phyloP scores from a whole-genome alignment of 2,797 vertebrate genomes.

The Tragopan temminckii region DNA sequence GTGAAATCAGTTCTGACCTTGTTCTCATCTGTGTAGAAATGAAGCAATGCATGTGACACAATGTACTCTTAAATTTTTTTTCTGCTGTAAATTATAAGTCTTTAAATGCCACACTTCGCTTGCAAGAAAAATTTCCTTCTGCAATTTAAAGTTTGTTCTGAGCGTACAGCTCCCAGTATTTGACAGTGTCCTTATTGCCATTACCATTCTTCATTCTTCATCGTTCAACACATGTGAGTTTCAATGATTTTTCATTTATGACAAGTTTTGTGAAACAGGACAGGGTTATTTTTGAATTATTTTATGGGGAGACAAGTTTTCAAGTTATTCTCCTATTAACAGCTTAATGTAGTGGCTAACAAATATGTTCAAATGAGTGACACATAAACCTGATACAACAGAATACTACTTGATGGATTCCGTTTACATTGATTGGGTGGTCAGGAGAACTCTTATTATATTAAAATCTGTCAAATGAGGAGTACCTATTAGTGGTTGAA shows the following conservation, averaged over 20 bases:
- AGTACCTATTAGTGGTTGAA: constrained; percentile 36
- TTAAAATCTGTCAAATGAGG: constrained; percentile 6
- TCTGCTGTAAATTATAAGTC: not conserved
- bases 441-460: not conserved
- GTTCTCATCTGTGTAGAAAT: not conserved
- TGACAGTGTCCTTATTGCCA: not conserved
- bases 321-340: constrained; percentile 13
- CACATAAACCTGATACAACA: not conserved
- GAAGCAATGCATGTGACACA: not conserved
- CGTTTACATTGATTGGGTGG: not conserved
- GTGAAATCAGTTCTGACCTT: not conserved
- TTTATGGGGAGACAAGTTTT: not conserved
- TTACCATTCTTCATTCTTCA: not conserved
- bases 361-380: constrained; percentile 1
- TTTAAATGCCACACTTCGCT: not conserved
- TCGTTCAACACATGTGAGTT: not conserved
- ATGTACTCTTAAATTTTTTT: not conserved
- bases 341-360: not conserved
- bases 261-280: not conserved
- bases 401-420: not conserved
- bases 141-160: not conserved
- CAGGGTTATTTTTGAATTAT: not conserved
- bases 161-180: not conserved
- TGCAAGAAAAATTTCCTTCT: not conserved
- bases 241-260: not conserved